phyloP scores from a whole-genome alignment of 2,888 invertebrate species.

The Acronicta psi region DNA sequence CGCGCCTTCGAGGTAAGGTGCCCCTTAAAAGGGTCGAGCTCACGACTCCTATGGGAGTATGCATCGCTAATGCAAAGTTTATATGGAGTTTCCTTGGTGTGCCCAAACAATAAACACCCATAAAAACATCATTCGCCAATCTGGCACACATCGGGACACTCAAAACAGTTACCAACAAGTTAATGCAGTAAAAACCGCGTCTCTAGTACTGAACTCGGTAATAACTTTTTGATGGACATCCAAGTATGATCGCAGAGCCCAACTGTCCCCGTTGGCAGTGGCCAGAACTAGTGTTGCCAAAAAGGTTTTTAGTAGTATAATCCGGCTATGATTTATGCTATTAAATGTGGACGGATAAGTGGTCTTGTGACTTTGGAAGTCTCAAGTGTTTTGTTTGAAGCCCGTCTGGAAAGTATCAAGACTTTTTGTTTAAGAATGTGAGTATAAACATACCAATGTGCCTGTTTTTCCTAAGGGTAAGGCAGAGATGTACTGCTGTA shows the following conservation, averaged over 20 bases:
- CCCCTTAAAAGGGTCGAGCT: no score
- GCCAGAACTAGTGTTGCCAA: conserved; percentile 52
- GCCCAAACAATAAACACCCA: background rate
- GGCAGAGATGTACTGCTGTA: no score
- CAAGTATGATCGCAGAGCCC: conserved; percentile 60
- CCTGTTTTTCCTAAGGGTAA: no score
- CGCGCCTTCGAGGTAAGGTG: no score
- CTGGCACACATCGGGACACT: conserved; percentile 40
- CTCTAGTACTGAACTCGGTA: conserved; percentile 46
- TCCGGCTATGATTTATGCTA: conserved; percentile 46
- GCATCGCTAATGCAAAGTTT: no score
- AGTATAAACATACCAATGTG: no score
- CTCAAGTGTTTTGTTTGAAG: conserved; percentile 21
- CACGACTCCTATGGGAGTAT: no score
- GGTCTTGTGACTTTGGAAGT: conserved; percentile 12
- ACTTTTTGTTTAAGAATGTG: background rate
- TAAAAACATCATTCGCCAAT: conserved; percentile 32
- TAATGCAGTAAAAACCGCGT: conserved; percentile 51
- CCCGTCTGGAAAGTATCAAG: background rate
- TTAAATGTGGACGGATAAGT: conserved; percentile 38
- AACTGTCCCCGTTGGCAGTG: conserved; percentile 64
- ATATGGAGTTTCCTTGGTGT: no score
- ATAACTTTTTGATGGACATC: conserved; percentile 67
- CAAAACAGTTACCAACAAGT: conserved; percentile 36
- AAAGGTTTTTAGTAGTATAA: conserved; percentile 57